Evolutionary conservation across 2,888 invertebrate genomes (phyloP), one percentile per base, ranked within the genome.

Genomic region (Odontocolon sp.): DNA sequence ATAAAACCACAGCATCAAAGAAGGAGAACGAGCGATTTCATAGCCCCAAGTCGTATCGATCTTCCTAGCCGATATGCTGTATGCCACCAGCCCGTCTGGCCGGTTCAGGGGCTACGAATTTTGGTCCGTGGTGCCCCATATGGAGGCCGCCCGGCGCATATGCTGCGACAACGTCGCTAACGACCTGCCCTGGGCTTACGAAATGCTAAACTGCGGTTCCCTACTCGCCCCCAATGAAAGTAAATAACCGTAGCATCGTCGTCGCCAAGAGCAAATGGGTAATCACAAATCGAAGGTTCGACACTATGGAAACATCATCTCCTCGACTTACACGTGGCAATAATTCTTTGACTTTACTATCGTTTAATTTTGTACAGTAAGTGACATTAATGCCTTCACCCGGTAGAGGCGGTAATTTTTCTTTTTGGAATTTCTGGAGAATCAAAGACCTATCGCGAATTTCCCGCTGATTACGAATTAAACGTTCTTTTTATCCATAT

Each of bases 131-230:
- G 81, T 87, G 86, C 84, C 89, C 88, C 90, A 90, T 90, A 90
- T 90, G 90, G 90, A 89, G 88, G 79, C 89, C 89, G 90, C 90
- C 89, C 80, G 71, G 86, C 89, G 88, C 90, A 90, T 90, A 90
- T 90, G 90, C 89, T 90, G 84, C 87, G 83, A 89, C 89, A 90
- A 88, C 86, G 87, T 87, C 86, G 87, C 90, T 89, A 90, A 90
- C 90, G 90, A 90, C 84, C 86, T 86, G 88, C 88, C 87, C 86
- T 86, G 84, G 87, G 86, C 85, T 84, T 85, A 75, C 82, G 82
- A 86, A 87, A 88, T 88, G 87, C 84, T 89, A 88, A 89, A 88
- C 88, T 88, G 89, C 85, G 89, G 88, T 88, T 87, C 86, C 79
- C 23, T 63, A 56, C 72, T 64, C 40, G 18, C 56, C 66, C 68